A percentile compares a stretch with the other conserved stretches of the same genome.
phyloP scores from a whole-genome alignment of 2,888 invertebrate species.

The Heliconius cydno region DNA sequence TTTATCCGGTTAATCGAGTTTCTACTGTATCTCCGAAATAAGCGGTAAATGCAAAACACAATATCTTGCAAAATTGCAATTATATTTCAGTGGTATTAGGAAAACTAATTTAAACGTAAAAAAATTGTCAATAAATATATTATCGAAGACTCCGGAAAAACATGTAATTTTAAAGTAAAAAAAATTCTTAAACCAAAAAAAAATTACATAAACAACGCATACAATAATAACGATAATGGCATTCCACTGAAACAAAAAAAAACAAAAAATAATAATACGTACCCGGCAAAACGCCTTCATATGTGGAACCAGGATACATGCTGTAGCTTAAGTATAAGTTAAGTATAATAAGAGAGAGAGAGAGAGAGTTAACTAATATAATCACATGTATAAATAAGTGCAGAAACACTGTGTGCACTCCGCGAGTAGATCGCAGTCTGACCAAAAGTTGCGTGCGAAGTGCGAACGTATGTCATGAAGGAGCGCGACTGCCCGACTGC shows the following conservation, averaged over 20 bases:
- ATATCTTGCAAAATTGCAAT: background rate
- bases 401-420: constrained; percentile 50
- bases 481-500: constrained; percentile 68
- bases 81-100: background rate
- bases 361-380: constrained; percentile 4
- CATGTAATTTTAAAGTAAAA: background rate
- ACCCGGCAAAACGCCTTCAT: constrained; percentile 72
- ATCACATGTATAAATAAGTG: constrained; percentile 20
- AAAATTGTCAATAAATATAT: background rate
- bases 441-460: constrained; percentile 56
- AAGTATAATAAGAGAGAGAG: constrained; percentile 28
- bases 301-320: constrained; percentile 79
- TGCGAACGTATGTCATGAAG: constrained; percentile 59
- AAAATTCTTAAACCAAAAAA: background rate
- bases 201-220: background rate
- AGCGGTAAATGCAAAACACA: background rate
- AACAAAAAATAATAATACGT: constrained; percentile 36
- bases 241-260: background rate
- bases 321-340: constrained; percentile 50
- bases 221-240: background rate
- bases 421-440: constrained; percentile 53
- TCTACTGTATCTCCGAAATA: background rate
- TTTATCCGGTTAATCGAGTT: background rate
- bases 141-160: background rate
- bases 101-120: background rate